These are phyloP conservation scores for Staurois parvus DNA, from an alignment of 2,797 vertebrate species.

Conservation along the genomic window DNA sequence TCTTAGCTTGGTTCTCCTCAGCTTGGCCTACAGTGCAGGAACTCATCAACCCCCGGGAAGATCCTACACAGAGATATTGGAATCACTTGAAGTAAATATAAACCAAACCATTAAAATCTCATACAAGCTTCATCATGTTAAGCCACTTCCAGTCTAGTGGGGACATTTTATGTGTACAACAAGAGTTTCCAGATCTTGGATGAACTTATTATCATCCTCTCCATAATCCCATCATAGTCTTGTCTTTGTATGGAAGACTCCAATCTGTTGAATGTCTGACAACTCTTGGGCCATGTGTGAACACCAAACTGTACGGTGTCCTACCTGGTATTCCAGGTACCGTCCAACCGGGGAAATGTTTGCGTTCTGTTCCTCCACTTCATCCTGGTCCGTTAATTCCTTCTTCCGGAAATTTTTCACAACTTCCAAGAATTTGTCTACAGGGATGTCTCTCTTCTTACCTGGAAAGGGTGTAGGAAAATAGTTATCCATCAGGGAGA, in stretches of 20 bases:
- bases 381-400: neutral
- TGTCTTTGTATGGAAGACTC: no score
- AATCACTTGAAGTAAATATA: neutral
- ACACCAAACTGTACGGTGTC: neutral
- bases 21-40: neutral
- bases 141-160: no score
- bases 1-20: slow-evolving; percentile 13
- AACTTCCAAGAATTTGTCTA: neutral
- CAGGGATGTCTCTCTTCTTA: slow-evolving; percentile 36
- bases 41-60: neutral
- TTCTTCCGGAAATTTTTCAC: neutral
- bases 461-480: neutral
- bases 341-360: slow-evolving; percentile 13
- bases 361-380: neutral
- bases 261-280: no score
- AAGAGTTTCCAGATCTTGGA: neutral
- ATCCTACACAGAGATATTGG: slow-evolving; percentile 5
- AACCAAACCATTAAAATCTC: no score
- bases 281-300: neutral
- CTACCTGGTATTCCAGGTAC: slow-evolving; percentile 33
- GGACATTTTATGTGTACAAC: neutral
- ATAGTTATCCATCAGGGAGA: no score
- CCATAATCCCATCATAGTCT: no score
- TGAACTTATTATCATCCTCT: no score
- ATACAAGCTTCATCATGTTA: no score